These are phyloP conservation scores for Lissocephala sabroskyi DNA, from an alignment of 2,888 invertebrate genomes.

Conservation along the genomic window DNA sequence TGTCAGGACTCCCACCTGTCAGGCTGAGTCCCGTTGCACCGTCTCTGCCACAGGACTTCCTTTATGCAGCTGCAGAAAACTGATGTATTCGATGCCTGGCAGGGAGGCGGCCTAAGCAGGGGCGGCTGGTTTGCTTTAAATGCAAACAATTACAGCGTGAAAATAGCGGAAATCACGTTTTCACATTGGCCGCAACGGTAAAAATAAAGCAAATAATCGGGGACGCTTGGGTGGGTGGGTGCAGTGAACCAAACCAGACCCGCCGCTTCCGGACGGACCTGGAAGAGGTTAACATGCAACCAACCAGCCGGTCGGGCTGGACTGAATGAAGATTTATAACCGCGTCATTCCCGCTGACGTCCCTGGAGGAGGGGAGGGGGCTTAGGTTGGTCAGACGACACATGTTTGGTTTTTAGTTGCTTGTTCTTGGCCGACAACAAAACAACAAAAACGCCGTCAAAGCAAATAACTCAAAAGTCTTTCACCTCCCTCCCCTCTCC, in stretches of 20 bases:
- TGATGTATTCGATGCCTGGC: too few species aligned
- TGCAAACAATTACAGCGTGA: constrained; percentile 41
- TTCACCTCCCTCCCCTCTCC: too few species aligned
- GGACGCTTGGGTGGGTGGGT: constrained; percentile 14
- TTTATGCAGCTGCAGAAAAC: too few species aligned
- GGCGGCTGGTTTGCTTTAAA: not conserved
- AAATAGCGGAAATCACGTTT: constrained; percentile 59
- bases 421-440: constrained; percentile 6
- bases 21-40: not conserved
- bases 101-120: not conserved
- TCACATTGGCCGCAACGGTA: constrained; percentile 21
- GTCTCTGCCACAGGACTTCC: not conserved
- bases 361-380: not conserved
- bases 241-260: constrained; percentile 3
- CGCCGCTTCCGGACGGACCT: constrained; percentile 24
- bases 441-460: constrained; percentile 16
- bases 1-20: not conserved
- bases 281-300: too few species aligned
- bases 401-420: constrained; percentile 26
- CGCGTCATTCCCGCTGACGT: constrained; percentile 25
- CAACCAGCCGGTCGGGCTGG: too few species aligned
- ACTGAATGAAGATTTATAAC: constrained; percentile 50
- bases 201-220: not conserved
- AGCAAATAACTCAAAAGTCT: constrained; percentile 31
- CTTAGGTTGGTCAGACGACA: constrained; percentile 17